Evolutionary conservation across 1,140 invertebrate species (phyloP).

Genomic region (Oncopodura yosiiana): DNA sequence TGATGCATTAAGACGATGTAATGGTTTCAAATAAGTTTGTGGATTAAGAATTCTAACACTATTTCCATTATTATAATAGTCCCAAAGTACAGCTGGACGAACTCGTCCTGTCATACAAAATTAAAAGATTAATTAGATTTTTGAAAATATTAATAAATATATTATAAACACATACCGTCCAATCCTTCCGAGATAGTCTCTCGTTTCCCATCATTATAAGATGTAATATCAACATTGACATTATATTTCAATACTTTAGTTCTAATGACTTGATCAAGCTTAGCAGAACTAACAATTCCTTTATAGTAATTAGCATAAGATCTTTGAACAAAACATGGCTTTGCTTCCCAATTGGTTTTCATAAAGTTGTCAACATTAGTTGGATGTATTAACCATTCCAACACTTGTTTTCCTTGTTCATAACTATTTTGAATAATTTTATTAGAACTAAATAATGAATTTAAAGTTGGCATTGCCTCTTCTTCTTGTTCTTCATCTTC

Average conservation of each 20-base stretch:
- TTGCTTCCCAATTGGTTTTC: slow-evolving; percentile 64
- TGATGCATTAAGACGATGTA: slow-evolving; percentile 54
- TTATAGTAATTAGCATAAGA: slow-evolving; percentile 55
- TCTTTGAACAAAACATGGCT: slow-evolving; percentile 61
- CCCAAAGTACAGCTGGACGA: slow-evolving; percentile 73
- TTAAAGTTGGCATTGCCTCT: neutral
- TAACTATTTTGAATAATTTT: slow-evolving; percentile 17
- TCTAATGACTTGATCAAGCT: slow-evolving; percentile 67
- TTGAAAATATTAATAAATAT: neutral
- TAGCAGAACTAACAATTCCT: slow-evolving; percentile 59
- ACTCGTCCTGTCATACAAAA: slow-evolving; percentile 40
- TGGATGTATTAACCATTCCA: slow-evolving; percentile 62
- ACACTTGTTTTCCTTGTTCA: slow-evolving; percentile 47
- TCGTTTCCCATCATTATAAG: slow-evolving; percentile 64
- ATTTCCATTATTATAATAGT: slow-evolving; percentile 80
- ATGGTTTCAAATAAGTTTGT: slow-evolving; percentile 64
- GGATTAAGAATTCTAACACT: slow-evolving; percentile 88
- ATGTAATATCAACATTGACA: slow-evolving; percentile 84
- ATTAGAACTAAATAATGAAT: slow-evolving; percentile 2
- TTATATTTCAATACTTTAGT: slow-evolving; percentile 57
- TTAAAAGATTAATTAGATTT: neutral
- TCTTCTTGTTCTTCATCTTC: neutral
- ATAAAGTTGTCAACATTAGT: slow-evolving; percentile 55
- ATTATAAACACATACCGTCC: slow-evolving; percentile 6
- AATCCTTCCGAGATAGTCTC: slow-evolving; percentile 51